These are phyloP conservation scores for Panzeria rudis DNA, from an alignment of 2,888 invertebrate genomes.

Conservation along the genomic window DNA sequence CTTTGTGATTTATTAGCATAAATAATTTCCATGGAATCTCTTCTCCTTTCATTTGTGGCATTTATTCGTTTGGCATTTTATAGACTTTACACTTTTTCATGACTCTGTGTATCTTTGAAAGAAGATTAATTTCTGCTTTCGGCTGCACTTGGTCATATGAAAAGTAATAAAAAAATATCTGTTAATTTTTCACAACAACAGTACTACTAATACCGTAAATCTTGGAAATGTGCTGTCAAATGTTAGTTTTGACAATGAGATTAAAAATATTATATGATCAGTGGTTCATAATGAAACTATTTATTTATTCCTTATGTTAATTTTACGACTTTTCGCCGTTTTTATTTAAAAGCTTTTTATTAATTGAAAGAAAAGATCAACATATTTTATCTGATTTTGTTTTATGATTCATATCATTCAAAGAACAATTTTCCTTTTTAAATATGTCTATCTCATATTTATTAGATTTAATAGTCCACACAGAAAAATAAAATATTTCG, in stretches of 20 bases:
- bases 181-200: not conserved
- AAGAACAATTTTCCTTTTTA: no score
- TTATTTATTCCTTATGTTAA: slow-evolving; percentile 24
- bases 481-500: no score
- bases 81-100: slow-evolving; percentile 63
- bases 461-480: no score
- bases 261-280: slow-evolving; percentile 43
- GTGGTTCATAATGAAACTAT: slow-evolving; percentile 30
- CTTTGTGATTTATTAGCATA: slow-evolving; percentile 69
- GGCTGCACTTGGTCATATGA: slow-evolving; percentile 42
- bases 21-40: slow-evolving; percentile 64
- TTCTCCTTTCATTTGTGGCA: slow-evolving; percentile 28
- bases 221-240: slow-evolving; percentile 54
- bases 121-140: slow-evolving; percentile 66
- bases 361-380: not conserved
- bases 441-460: no score
- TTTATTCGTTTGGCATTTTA: slow-evolving; percentile 42
- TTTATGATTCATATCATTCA: no score
- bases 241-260: slow-evolving; percentile 59
- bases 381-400: slow-evolving; percentile 20
- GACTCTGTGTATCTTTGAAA: slow-evolving; percentile 32
- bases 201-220: slow-evolving; percentile 50
- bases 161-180: slow-evolving; percentile 56
- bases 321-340: slow-evolving; percentile 35
- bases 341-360: slow-evolving; percentile 9